Conservation (phyloP, 1,140 invertebrate genomes). For the Wiebesia pumilae region DNA sequence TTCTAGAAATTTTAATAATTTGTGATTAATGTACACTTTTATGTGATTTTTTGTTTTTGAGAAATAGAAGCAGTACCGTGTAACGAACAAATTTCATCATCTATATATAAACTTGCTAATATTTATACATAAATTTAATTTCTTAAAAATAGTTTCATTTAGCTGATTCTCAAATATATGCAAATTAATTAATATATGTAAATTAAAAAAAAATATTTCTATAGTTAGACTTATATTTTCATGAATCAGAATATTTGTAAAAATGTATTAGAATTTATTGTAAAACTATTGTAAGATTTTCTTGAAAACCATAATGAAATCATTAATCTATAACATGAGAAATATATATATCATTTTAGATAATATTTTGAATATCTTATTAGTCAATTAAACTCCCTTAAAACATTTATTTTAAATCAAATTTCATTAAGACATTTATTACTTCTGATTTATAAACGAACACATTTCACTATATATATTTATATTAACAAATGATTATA, state of each 20-base stretch:
- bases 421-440: background rate
- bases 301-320: background rate
- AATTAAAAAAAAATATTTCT: background rate
- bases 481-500: constrained; percentile 33
- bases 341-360: background rate
- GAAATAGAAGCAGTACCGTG: too few relatives aligned
- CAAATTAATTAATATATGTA: background rate
- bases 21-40: too few relatives aligned
- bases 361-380: background rate
- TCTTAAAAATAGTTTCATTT: background rate
- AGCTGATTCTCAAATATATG: background rate
- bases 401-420: background rate
- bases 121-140: background rate
- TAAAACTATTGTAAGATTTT: background rate
- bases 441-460: background rate
- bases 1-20: too few relatives aligned
- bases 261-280: background rate
- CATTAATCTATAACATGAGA: background rate
- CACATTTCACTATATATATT: background rate
- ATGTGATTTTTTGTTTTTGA: too few relatives aligned
- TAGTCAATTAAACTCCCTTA: background rate
- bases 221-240: background rate
- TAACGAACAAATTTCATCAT: background rate
- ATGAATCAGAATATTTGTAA: background rate
- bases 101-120: background rate